Evolutionary conservation across 2,797 vertebrate species (phyloP).

Genomic region (Poeciliopsis presidionis): DNA sequence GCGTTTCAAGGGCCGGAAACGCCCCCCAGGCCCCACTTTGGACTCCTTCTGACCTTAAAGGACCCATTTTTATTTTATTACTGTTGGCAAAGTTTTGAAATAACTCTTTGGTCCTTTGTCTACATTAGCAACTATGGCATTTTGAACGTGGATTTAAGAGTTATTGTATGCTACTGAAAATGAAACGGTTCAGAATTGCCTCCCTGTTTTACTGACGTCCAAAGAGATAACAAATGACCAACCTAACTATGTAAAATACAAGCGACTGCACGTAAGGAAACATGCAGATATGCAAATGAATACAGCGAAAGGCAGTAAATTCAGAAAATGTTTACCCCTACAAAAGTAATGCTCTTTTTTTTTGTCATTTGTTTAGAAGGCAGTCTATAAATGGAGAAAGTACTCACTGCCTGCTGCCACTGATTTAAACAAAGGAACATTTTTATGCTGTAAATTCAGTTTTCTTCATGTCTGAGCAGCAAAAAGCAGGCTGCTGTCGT

Average conservation of each 20-base stretch:
- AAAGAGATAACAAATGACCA: background rate
- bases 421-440: background rate
- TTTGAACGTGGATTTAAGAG: background rate
- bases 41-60: background rate
- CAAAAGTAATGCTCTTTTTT: background rate
- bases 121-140: background rate
- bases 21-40: too few relatives aligned
- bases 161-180: background rate
- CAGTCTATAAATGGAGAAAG: background rate
- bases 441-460: background rate
- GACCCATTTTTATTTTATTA: background rate
- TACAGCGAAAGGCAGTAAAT: background rate
- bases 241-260: background rate
- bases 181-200: background rate
- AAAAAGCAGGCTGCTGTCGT: background rate
- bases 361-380: background rate
- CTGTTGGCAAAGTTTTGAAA: background rate
- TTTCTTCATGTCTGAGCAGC: background rate
- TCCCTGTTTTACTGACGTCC: background rate
- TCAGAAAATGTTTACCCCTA: background rate
- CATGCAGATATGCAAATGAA: background rate
- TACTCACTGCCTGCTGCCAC: background rate
- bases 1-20: too few relatives aligned
- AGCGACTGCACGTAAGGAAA: background rate
- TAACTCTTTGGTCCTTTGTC: background rate